These are phyloP conservation scores for Nomada ruficornis DNA, from an alignment of 2,888 invertebrate species.

Conservation along the genomic window DNA sequence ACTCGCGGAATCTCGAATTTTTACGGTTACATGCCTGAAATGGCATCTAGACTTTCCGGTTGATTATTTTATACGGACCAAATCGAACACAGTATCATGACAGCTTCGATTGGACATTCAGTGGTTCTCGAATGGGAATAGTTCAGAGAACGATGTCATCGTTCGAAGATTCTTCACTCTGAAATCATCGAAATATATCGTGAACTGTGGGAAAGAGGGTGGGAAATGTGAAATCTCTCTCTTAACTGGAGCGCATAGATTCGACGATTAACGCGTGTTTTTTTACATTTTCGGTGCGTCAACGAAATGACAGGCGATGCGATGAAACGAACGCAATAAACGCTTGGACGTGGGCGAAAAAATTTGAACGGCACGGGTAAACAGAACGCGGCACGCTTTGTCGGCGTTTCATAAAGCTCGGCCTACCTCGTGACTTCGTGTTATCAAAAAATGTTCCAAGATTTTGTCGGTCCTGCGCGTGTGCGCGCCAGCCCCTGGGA, in stretches of 20 bases:
- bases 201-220: too few species aligned
- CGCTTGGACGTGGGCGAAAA: conserved; percentile 36
- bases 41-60: conserved; percentile 4
- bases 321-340: conserved; percentile 58
- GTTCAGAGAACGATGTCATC: background rate
- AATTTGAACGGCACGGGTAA: conserved; percentile 56
- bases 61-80: background rate
- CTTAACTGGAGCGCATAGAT: conserved; percentile 18
- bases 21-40: conserved; percentile 22
- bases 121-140: background rate
- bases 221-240: background rate
- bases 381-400: conserved; percentile 64
- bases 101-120: background rate
- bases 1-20: conserved; percentile 49
- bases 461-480: conserved; percentile 1
- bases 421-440: background rate
- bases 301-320: conserved; percentile 59
- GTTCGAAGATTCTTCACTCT: background rate
- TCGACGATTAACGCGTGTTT: conserved; percentile 43
- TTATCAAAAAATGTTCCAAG: conserved; percentile 53
- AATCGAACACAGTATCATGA: background rate
- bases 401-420: conserved; percentile 57
- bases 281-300: conserved; percentile 39
- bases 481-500: background rate
- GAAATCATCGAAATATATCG: background rate